Conservation (phyloP, 1,140 invertebrate genomes). For the Chrysomallon squamiferum region DNA sequence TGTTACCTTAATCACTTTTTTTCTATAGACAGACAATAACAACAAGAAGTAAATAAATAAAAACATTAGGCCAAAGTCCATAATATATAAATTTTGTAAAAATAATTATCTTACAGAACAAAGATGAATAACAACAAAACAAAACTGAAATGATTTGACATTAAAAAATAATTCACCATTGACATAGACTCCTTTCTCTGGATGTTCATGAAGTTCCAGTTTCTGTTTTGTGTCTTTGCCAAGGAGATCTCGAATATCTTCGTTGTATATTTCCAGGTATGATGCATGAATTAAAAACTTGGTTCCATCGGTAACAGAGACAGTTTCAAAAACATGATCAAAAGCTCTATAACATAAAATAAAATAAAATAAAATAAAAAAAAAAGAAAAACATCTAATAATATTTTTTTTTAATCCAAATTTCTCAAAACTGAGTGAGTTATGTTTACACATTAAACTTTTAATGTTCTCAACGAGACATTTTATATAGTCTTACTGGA, state of each 20-base stretch:
- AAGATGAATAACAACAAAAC: too few relatives aligned
- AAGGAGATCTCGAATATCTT: slow-evolving; percentile 81
- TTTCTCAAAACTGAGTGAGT: background rate
- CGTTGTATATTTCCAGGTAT: slow-evolving; percentile 94
- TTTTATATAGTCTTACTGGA: too few relatives aligned
- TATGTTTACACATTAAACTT: too few relatives aligned
- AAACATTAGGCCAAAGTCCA: too few relatives aligned
- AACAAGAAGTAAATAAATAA: too few relatives aligned
- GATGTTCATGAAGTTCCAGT: slow-evolving; percentile 81
- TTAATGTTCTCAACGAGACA: too few relatives aligned
- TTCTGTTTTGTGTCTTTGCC: slow-evolving; percentile 73
- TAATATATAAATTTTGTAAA: too few relatives aligned
- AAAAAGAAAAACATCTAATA: slow-evolving; percentile 3
- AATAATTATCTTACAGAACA: too few relatives aligned
- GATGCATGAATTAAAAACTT: slow-evolving; percentile 90
- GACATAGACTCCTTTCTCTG: slow-evolving; percentile 83
- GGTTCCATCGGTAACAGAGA: slow-evolving; percentile 77
- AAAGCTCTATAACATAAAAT: slow-evolving; percentile 68
- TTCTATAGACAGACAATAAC: too few relatives aligned
- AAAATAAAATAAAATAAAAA: slow-evolving; percentile 12
- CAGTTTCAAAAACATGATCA: slow-evolving; percentile 92
- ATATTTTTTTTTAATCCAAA: background rate
- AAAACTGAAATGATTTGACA: too few relatives aligned
- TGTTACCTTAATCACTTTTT: too few relatives aligned
- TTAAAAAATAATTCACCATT: too few relatives aligned